Base-by-base conservation (phyloP, 92 coral and sea anemone genomes). In the Zoanthus solanderi region DNA sequence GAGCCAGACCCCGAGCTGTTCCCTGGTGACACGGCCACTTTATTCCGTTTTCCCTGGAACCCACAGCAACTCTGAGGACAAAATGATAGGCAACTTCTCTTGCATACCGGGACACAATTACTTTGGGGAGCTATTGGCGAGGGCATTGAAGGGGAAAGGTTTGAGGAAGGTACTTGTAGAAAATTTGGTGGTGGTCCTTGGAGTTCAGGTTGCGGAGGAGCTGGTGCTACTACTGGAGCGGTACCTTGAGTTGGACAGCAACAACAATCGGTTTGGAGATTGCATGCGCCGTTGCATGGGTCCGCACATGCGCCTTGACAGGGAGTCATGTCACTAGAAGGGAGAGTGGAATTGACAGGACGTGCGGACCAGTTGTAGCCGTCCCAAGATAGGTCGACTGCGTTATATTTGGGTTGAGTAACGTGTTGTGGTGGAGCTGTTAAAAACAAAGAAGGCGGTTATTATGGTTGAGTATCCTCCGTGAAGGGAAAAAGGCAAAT, bases 11-110 rank as follows among this genome's bases (percentile, higher is more conserved):
- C 94, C 47, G 74, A 76, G 28, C 57, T 65, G 85, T 31, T 47
- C 74, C 46, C 85, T 11, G 85, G 37, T 6, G 63, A 53, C 50
- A 18, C 48, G 9, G 84, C 72, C 30, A 94, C 96, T 50, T 92
- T 71, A 74, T 90, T 81, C n/a, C 96, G 83, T 67, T 94, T 94
- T 34, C 87, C 93, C 77, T 90, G 90, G 37, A 88, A 47, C 11
- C 94, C 98, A 56, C 99, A 97, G 74, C 99, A 97, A 2, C 74
- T 77, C 47, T 79, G 88, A 31, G 99, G 97, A 75, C 99, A 97
- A 89, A 92, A 87, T 37, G 93, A 78, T 54, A 96, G 90, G 54
- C 99, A 97, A 60, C 87, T 92, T 23, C 87, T 88, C 45, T 63
- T 75, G 81, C 99, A 97, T 67, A 73, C 83, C 28, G 84, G 91